A percentile compares a stretch with the other conserved stretches of the same genome.
phyloP scores from a whole-genome alignment of 2,888 invertebrate genomes.

The Ophion obscuratus region DNA sequence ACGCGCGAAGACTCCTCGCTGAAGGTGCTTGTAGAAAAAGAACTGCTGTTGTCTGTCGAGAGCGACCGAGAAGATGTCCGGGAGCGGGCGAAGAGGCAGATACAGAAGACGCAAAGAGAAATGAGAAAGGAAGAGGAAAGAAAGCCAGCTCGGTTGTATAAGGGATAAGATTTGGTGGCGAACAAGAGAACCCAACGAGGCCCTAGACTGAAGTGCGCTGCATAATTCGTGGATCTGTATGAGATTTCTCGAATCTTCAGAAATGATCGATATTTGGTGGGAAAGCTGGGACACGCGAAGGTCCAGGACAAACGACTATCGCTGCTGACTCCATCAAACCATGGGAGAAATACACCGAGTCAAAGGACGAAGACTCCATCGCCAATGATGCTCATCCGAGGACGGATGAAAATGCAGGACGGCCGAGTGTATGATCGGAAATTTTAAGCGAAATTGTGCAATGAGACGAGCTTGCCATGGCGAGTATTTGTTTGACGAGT shows the following conservation, averaged over 20 bases:
- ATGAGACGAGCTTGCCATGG: too few species aligned
- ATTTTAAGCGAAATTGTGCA: too few species aligned
- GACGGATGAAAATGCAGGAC: not conserved
- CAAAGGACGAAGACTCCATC: not conserved
- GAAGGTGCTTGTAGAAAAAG: not conserved
- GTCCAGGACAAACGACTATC: conserved; percentile 2
- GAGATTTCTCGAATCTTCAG: not conserved
- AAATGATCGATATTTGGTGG: not conserved
- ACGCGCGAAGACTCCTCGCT: not conserved
- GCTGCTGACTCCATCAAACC: conserved; percentile 7
- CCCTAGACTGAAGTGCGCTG: conserved; percentile 4
- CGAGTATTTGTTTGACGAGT: too few species aligned
- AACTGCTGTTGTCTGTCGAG: not conserved
- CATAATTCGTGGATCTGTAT: not conserved
- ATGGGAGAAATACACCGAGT: not conserved
- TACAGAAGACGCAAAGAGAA: conserved; percentile 34
- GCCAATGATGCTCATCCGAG: not conserved
- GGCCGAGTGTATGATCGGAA: conserved; percentile 8
- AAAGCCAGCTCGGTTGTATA: not conserved
- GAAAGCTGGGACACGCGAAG: conserved; percentile 6
- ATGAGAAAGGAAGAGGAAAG: not conserved
- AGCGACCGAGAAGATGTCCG: not conserved
- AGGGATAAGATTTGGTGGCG: conserved; percentile 12
- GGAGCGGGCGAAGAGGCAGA: not conserved
- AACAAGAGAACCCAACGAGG: conserved; percentile 15